Base-by-base conservation (phyloP, 2,888 invertebrate species). In the Hyppa rectilinea region DNA sequence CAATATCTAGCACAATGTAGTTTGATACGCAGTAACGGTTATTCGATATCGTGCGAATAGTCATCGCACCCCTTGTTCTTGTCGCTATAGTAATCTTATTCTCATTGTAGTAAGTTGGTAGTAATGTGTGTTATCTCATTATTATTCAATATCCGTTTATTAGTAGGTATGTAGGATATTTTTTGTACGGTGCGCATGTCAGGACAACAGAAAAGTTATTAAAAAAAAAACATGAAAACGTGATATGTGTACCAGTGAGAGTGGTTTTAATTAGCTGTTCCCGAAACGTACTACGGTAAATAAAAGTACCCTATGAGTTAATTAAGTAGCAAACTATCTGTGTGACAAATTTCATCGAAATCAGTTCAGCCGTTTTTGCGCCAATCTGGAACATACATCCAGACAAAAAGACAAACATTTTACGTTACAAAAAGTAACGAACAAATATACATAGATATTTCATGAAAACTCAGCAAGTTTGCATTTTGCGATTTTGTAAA, bases 1-100 rank as follows among this genome's bases (percentile, higher is more conserved):
- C 80, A 81, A 87, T 86, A 87, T 75, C 71, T 70, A 80, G 65
- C 43, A 73, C 71, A 74, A 49, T 78, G 80, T 80, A 81, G 78
- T 75, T 81, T 77, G 79, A 81, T 84, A 85, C 63, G 70, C 62
- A 73, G 71, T 82, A 77, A 85, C 68, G 56, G 87, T 85, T 82
- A 87, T 85, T 63, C 59, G 84, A 89, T 86, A 87, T 80, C 83
- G 76, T 85, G 83, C 55, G 80, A 85, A 84, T 75, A 71, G 65
- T 61, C 62, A 66, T 61, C 62, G 70, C 69, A 64, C 50, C 60
- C 67, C 65, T 72, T 74, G 63, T 80, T 77, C 75, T 63, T 58
- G 60, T 71, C 68, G 50, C 66, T 71, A 43, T 62, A 63, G 76
- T 65, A 64, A 75, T 85, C 12, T 14, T n/a, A 40, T 69, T 77